A percentile compares a stretch with the other conserved stretches of the same genome.
phyloP scores from a whole-genome alignment of 2,113 vertebrate species.

The Castor canadensis region DNA sequence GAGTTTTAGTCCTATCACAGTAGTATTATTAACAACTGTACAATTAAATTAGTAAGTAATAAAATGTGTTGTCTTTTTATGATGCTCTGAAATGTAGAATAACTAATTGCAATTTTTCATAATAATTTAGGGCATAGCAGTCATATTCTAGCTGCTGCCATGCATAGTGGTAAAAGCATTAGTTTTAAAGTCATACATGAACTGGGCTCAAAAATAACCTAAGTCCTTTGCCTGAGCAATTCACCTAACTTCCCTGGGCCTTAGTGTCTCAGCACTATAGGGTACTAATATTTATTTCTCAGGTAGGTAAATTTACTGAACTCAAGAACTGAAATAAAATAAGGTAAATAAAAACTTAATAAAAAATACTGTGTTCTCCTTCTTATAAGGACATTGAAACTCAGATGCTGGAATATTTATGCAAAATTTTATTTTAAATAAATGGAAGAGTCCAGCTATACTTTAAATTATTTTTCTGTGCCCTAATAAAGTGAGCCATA shows the following conservation, averaged over 20 bases:
- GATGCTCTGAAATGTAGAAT: neutral
- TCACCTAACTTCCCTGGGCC: neutral
- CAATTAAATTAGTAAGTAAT: neutral
- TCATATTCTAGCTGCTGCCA: neutral
- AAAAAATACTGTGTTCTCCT: neutral
- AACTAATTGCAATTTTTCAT: neutral
- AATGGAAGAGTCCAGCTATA: neutral
- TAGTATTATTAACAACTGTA: constrained; percentile 6
- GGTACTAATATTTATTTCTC: neutral
- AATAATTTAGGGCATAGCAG: neutral
- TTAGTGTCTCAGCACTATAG: neutral
- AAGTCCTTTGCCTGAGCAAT: neutral
- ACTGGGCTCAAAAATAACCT: neutral
- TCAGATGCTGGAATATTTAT: neutral
- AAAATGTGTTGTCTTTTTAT: neutral
- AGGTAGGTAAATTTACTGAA: constrained; percentile 6
- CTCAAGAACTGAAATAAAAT: constrained; percentile 35
- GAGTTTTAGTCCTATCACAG: neutral
- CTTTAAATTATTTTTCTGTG: neutral
- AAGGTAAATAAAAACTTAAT: neutral
- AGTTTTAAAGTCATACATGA: neutral
- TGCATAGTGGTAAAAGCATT: neutral
- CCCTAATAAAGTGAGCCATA: neutral
- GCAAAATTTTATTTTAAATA: neutral
- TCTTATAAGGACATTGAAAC: constrained; percentile 27